phyloP scores from a whole-genome alignment of 2,888 invertebrate species.

The Dione vanillae region DNA sequence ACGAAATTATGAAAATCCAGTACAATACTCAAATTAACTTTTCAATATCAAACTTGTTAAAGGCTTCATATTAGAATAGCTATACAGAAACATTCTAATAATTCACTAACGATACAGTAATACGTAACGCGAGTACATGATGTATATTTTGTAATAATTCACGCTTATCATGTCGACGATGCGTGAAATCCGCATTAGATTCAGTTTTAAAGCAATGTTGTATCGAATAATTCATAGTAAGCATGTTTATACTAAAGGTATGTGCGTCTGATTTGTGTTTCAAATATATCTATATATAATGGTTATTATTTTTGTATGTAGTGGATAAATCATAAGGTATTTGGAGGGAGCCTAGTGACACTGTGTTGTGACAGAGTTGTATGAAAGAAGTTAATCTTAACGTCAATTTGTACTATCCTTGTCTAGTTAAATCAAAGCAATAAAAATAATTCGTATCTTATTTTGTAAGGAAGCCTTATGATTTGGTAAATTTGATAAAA shows the following conservation, averaged over 20 bases:
- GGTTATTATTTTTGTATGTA: not conserved
- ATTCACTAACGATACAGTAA: conserved; percentile 4
- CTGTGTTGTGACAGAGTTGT: too few species aligned
- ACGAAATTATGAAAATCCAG: too few species aligned
- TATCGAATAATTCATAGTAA: conserved; percentile 16
- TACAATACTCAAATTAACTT: not conserved
- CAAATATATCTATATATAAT: not conserved
- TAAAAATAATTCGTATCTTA: too few species aligned
- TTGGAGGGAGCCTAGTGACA: too few species aligned
- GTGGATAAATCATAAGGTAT: too few species aligned
- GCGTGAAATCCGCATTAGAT: conserved; percentile 18
- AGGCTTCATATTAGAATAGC: not conserved
- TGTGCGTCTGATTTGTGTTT: too few species aligned
- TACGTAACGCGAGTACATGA: not conserved
- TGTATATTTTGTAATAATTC: conserved; percentile 18
- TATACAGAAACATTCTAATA: not conserved
- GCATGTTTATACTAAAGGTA: not conserved
- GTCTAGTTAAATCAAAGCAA: too few species aligned
- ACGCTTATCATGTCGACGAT: conserved; percentile 26
- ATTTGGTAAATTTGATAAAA: too few species aligned
- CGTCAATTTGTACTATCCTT: too few species aligned
- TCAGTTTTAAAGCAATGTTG: conserved; percentile 21
- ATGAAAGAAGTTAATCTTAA: too few species aligned
- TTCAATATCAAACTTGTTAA: not conserved
- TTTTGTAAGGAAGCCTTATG: too few species aligned